Conservation (phyloP, 2,888 invertebrate genomes). For the Amphipyra berbera region DNA sequence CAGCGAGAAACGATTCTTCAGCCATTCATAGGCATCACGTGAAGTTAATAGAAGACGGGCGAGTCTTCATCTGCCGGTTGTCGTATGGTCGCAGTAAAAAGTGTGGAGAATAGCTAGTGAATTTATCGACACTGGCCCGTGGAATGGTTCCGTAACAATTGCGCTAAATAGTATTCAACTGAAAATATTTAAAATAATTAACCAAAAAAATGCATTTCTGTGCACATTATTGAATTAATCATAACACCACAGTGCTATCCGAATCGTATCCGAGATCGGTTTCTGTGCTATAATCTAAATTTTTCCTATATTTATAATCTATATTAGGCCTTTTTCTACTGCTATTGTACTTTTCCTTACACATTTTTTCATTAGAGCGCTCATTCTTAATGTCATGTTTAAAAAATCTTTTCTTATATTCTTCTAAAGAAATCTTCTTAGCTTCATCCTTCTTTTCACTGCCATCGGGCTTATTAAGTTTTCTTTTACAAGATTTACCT, state of each 20-base stretch:
- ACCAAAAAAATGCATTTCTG: background rate
- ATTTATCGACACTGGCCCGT: no score
- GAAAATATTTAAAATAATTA: background rate
- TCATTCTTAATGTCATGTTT: slow-evolving; percentile 12
- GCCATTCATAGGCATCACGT: no score
- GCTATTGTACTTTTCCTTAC: slow-evolving; percentile 13
- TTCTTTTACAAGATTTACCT: slow-evolving; percentile 31
- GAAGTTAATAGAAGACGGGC: no score
- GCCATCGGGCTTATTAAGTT: slow-evolving; percentile 7
- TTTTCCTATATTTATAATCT: slow-evolving; percentile 19
- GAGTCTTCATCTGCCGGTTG: no score
- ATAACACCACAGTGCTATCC: slow-evolving; percentile 63
- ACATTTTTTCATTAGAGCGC: background rate
- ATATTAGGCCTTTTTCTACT: slow-evolving; percentile 11
- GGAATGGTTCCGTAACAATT: no score
- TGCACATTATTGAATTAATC: background rate
- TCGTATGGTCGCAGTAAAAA: no score
- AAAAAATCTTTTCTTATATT: slow-evolving; percentile 67
- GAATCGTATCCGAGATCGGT: slow-evolving; percentile 70
- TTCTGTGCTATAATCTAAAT: slow-evolving; percentile 47
- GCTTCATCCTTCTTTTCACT: slow-evolving; percentile 21
- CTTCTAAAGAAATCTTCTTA: slow-evolving; percentile 71
- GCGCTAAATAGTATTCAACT: no score
- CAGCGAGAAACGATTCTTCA: no score
- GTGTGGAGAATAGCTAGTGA: no score